Conservation (phyloP, 2,797 vertebrate genomes). For the Balearica regulorum region DNA sequence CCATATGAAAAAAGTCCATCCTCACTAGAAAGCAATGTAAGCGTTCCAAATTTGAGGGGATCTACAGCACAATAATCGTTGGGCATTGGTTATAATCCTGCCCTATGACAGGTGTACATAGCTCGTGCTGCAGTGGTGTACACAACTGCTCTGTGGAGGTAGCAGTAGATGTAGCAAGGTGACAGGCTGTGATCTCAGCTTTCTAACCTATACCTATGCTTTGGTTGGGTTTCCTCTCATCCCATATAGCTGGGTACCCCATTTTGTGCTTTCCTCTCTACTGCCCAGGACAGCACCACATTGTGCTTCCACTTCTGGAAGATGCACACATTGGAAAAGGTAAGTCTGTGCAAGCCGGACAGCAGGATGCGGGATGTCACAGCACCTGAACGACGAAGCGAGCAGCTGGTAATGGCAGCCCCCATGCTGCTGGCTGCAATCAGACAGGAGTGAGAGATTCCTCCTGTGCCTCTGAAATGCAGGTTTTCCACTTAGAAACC, state of each 20-base stretch:
- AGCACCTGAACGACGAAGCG: not conserved
- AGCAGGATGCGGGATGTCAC: rapidly evolving
- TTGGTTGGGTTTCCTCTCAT: not conserved
- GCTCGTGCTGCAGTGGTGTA: not conserved
- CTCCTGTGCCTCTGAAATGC: not conserved
- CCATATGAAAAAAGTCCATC: not conserved
- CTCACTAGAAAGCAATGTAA: not conserved
- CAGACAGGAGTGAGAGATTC: not conserved
- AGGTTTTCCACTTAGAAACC: not conserved
- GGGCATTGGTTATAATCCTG: not conserved
- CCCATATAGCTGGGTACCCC: not conserved
- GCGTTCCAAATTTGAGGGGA: not conserved
- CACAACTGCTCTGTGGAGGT: rapidly evolving
- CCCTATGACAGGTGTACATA: rapidly evolving
- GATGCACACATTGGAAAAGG: not conserved
- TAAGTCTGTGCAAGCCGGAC: not conserved
- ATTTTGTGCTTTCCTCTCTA: not conserved
- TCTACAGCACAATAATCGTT: not conserved
- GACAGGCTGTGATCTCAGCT: not conserved
- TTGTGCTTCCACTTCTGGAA: not conserved
- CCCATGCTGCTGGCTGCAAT: not conserved
- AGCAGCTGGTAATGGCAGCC: not conserved
- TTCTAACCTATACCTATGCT: not conserved
- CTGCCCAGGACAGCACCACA: not conserved
- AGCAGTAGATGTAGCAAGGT: not conserved